Evolutionary conservation across 2,113 vertebrate species (phyloP), one percentile per base, ranked within the genome.

Genomic region (Marmota flaviventris): DNA sequence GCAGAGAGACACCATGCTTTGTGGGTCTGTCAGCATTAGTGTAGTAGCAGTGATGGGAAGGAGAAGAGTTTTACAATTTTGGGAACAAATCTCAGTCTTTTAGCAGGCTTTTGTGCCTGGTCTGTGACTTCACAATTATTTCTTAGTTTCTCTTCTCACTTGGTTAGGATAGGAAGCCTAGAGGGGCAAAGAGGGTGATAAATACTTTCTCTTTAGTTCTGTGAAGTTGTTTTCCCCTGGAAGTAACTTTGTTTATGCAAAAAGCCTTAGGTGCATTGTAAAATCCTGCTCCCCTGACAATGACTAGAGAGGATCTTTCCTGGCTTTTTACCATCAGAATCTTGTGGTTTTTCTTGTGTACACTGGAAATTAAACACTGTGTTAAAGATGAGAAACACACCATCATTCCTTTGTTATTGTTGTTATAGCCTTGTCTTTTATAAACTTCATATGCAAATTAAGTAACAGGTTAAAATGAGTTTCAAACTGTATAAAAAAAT

Each of bases 391-490:
- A 93, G 24, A 92, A 81, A 51, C 2, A 61, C n/a, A 37, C 51
- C 14, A 94, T 29, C 27, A 32, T 84, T 48, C 10, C 2, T 81
- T 79, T 95, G 84, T 75, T 96, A 73, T 69, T 81, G 14, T 63
- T 95, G 72, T 29, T 92, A 27, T 95, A 89, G 39, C 42, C 20
- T 96, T 87, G 75, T 78, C 14, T 93, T 96, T 88, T 82, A 93
- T 88, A 27, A 93, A 77, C 45, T 85, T 96, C 32, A 91, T 58
- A 96, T 93, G 63, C 45, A 97, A 89, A 93, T 94, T 85, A 97
- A 82, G 13, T 73, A 87, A 95, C n/a, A 93, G 67, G 85, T 67
- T 92, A 89, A 91, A 97, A 89, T 97, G 51, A 5, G 1, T 93
- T 97, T 96, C 34, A 95, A 88, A 83, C 45, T 77, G 9, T 76